phyloP scores from a whole-genome alignment of 2,113 vertebrate genomes.

The Ibidorhyncha struthersii region DNA sequence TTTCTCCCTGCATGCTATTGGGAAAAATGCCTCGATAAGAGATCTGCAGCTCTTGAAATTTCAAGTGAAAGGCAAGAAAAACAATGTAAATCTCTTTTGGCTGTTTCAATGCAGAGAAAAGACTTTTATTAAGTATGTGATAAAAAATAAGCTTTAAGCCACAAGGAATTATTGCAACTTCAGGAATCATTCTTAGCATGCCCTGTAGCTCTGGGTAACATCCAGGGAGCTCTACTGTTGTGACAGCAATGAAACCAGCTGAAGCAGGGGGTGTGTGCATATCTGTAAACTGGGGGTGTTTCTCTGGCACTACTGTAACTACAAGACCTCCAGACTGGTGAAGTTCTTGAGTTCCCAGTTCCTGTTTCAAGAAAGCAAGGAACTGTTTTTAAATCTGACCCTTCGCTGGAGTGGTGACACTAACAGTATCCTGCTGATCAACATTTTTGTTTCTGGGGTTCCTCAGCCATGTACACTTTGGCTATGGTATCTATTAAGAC shows the following conservation, averaged over 20 bases:
- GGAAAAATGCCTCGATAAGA: neutral
- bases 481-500: neutral
- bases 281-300: neutral
- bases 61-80: neutral
- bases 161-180: neutral
- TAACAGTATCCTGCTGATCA: neutral
- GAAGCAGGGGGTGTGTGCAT: neutral
- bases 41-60: neutral
- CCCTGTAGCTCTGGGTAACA: neutral
- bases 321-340: neutral
- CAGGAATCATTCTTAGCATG: neutral
- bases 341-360: neutral
- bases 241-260: neutral
- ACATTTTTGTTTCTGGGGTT: neutral
- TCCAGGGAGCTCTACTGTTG: neutral
- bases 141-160: neutral
- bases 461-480: neutral
- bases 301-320: neutral
- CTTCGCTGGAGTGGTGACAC: neutral
- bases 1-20: neutral
- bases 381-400: neutral
- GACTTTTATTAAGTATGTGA: neutral
- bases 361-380: neutral
- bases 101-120: neutral
- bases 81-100: neutral